Conservation (phyloP, 2,113 vertebrate species). For the Aegotheles bennettii region DNA sequence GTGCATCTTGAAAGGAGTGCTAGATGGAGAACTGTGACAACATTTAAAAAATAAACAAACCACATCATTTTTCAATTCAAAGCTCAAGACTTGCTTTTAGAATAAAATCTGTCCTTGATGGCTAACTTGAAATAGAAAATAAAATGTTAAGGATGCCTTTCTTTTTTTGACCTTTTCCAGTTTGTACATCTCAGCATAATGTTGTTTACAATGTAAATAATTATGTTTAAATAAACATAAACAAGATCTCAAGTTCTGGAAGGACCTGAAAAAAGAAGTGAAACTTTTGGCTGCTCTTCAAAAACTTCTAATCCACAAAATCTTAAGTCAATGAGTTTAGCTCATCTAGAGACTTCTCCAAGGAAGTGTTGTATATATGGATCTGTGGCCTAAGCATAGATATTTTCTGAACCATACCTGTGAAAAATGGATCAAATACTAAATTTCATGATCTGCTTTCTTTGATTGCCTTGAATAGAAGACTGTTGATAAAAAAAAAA, state of each 20-base stretch:
- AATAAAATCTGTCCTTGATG: neutral
- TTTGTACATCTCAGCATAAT: neutral
- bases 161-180: neutral
- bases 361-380: neutral
- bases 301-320: conserved; percentile 50
- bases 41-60: neutral
- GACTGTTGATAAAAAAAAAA: conserved; percentile 21
- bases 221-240: conserved; percentile 22
- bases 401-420: conserved; percentile 14
- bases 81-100: neutral
- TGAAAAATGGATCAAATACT: conserved; percentile 58
- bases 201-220: conserved; percentile 47
- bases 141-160: neutral
- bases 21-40: neutral
- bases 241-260: neutral
- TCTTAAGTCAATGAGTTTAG: conserved; percentile 40
- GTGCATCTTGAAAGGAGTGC: neutral
- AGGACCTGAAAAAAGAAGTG: conserved; percentile 35
- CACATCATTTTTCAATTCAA: neutral
- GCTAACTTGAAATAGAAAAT: neutral
- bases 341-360: conserved; percentile 41
- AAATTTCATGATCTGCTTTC: conserved; percentile 22
- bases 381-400: neutral
- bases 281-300: conserved; percentile 68
- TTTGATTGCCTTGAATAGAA: conserved; percentile 44